Evolutionary conservation across 2,888 invertebrate genomes (phyloP).

Genomic region (Capitulum mitella): DNA sequence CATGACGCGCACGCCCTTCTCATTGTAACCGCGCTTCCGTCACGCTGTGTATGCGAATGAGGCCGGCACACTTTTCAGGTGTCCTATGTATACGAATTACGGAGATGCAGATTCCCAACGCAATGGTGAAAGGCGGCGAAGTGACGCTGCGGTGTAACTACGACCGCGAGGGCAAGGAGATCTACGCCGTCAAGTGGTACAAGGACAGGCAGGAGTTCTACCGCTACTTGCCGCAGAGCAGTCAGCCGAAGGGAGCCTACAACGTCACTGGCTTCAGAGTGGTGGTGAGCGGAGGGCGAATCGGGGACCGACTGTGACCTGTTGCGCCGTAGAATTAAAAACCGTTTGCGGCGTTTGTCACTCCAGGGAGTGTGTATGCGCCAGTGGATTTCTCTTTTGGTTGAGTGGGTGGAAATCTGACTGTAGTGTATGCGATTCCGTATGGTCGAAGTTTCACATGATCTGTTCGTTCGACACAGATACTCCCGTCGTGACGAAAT

Average conservation of each 20-base stretch:
- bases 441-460: too few relatives aligned
- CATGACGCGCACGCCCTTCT: not conserved
- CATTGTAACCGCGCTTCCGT: too few relatives aligned
- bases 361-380: too few relatives aligned
- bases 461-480: too few relatives aligned
- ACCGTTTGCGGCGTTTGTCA: too few relatives aligned
- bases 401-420: too few relatives aligned
- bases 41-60: not conserved
- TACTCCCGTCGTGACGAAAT: too few relatives aligned
- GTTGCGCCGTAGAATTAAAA: too few relatives aligned
- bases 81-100: not conserved
- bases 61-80: not conserved
- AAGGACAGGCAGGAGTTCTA: conserved; percentile 18
- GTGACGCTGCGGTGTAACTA: not conserved
- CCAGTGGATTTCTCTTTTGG: too few relatives aligned
- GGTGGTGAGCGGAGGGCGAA: not conserved
- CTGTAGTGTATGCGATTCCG: too few relatives aligned
- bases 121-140: not conserved
- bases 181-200: conserved; percentile 25
- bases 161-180: not conserved
- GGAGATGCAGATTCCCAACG: not conserved
- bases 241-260: not conserved
- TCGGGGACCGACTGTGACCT: too few relatives aligned
- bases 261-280: not conserved
- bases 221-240: not conserved